Percentiles rank a stretch among this genome's conserved stretches.
Evolutionary conservation across 2,888 invertebrate species (phyloP).

Genomic region (Limnephilus marmoratus): DNA sequence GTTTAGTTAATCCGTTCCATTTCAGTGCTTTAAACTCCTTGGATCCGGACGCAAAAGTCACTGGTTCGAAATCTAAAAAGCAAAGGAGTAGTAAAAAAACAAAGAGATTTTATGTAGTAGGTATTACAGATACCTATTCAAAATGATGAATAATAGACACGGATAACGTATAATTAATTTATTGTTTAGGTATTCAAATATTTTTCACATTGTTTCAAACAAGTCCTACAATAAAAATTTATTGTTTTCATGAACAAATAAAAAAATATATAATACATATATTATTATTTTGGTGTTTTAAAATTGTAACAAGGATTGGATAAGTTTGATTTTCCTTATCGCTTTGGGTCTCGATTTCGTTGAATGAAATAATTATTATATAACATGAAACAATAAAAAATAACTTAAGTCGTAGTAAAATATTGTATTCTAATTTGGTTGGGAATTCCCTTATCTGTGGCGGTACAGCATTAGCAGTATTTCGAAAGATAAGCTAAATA

Average conservation of each 20-base stretch:
- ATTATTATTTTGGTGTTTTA: background rate
- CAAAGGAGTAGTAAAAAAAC: too few relatives aligned
- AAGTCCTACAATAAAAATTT: background rate
- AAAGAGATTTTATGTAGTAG: too few relatives aligned
- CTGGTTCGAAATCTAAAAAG: too few relatives aligned
- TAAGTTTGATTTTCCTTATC: background rate
- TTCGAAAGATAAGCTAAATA: background rate
- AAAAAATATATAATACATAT: background rate
- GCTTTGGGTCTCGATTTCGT: background rate
- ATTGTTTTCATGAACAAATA: background rate
- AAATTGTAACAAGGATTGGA: background rate
- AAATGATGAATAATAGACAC: too few relatives aligned
- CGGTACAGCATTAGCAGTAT: background rate
- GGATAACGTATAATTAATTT: too few relatives aligned
- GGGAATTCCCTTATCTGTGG: background rate
- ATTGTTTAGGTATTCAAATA: background rate
- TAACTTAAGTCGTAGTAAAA: background rate
- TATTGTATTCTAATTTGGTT: background rate
- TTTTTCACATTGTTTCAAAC: background rate
- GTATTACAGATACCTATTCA: too few relatives aligned
- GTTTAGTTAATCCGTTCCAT: too few relatives aligned
- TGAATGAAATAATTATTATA: background rate
- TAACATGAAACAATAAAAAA: background rate
- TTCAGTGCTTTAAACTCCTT: too few relatives aligned
- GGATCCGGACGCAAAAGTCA: too few relatives aligned